These are phyloP conservation scores for Eulemur mongoz DNA, from an alignment of 2,797 vertebrate genomes.

Conservation along the genomic window DNA sequence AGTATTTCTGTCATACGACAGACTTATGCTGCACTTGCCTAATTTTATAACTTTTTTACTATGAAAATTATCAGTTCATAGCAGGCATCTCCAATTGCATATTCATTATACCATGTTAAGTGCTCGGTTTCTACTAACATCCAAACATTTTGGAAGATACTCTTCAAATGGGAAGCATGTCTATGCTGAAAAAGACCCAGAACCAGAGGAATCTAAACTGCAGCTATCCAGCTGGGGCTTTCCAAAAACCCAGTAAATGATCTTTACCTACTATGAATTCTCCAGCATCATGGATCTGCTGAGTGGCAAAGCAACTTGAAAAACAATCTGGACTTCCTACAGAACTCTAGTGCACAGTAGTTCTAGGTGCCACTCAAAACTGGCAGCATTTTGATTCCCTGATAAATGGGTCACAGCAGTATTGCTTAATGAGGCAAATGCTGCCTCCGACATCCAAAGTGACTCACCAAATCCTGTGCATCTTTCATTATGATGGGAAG, in stretches of 20 bases:
- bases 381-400: neutral
- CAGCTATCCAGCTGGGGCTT: neutral
- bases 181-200: neutral
- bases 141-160: neutral
- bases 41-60: neutral
- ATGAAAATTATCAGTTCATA: neutral
- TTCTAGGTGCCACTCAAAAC: neutral
- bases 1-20: no score
- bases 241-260: neutral
- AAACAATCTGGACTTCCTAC: neutral
- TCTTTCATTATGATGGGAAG: neutral
- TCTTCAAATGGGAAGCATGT: neutral
- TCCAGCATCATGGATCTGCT: neutral
- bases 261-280: neutral
- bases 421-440: neutral
- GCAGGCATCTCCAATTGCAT: neutral
- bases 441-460: neutral
- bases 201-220: no score
- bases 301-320: neutral
- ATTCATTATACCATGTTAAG: neutral
- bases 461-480: neutral
- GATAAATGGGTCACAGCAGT: neutral
- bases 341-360: neutral
- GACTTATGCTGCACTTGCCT: neutral
- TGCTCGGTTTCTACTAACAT: neutral